A percentile compares a stretch with the other conserved stretches of the same genome.
These are phyloP conservation scores for Leuctra nigra DNA, from an alignment of 2,888 invertebrate species.

Conservation along the genomic window DNA sequence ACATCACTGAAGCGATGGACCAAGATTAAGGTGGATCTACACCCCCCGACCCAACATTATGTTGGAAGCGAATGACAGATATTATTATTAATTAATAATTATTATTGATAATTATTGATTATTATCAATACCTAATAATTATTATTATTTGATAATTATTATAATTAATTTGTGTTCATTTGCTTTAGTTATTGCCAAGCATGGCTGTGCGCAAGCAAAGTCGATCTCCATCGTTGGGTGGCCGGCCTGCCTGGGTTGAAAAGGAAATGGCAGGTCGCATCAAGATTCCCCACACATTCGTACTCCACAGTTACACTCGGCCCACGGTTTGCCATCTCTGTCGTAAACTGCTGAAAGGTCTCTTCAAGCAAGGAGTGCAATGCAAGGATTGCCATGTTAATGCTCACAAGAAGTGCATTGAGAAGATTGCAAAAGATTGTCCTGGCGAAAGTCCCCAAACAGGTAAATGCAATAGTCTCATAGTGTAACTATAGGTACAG, in stretches of 20 bases:
- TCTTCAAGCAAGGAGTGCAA: conserved; percentile 95
- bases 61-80: too few relatives aligned
- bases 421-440: conserved; percentile 85
- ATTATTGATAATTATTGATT: too few relatives aligned
- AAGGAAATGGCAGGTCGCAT: conserved; percentile 56
- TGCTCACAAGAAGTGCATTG: conserved; percentile 90
- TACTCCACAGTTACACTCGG: conserved; percentile 91
- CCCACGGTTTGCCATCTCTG: conserved; percentile 96
- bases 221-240: conserved; percentile 62
- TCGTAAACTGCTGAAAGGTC: conserved; percentile 88
- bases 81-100: too few relatives aligned
- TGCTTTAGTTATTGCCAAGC: conserved; percentile 23
- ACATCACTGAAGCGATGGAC: too few relatives aligned
- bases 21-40: too few relatives aligned
- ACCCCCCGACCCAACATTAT: too few relatives aligned
- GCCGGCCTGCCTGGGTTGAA: conserved; percentile 64
- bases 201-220: conserved; percentile 48
- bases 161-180: too few relatives aligned
- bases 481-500: not conserved
- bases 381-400: conserved; percentile 97
- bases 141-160: too few relatives aligned
- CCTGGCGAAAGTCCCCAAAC: conserved; percentile 63
- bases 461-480: conserved; percentile 35
- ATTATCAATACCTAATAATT: too few relatives aligned
- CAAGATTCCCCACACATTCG: conserved; percentile 92